Conservation (phyloP, 2,113 vertebrate genomes). For the Phalacrocorax brasilianus region DNA sequence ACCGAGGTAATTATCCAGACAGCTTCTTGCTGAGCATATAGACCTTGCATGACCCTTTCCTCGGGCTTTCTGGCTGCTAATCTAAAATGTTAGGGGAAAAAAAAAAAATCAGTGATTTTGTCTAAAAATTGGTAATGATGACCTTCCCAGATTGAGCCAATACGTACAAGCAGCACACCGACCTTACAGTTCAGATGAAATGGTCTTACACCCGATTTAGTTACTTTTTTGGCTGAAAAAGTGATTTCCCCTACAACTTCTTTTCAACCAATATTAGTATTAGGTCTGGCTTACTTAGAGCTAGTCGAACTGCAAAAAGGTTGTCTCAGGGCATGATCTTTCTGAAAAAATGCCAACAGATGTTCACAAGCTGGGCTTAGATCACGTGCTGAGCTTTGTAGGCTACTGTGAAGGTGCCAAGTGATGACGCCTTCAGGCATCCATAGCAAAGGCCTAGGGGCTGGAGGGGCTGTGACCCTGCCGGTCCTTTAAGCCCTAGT, state of each 20-base stretch:
- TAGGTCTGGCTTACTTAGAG: neutral
- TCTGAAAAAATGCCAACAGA: neutral
- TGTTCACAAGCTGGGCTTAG: neutral
- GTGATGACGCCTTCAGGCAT: neutral
- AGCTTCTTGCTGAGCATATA: neutral
- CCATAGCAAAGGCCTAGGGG: neutral
- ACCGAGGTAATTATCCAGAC: neutral
- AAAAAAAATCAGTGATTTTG: neutral
- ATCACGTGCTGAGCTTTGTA: neutral
- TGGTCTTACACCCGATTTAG: neutral
- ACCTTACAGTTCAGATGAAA: neutral
- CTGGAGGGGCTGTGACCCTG: neutral
- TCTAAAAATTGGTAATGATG: neutral
- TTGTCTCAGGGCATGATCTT: neutral
- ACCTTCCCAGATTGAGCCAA: neutral
- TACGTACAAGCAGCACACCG: fast-evolving
- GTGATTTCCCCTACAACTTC: neutral
- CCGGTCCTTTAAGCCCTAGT: neutral
- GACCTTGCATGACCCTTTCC: neutral
- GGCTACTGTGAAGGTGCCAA: neutral
- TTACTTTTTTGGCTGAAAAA: neutral
- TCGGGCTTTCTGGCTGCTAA: neutral
- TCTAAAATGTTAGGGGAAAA: neutral
- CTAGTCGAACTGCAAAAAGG: neutral
- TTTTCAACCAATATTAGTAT: neutral